phyloP scores from a whole-genome alignment of 2,113 vertebrate species.

The Apodemus sylvaticus region DNA sequence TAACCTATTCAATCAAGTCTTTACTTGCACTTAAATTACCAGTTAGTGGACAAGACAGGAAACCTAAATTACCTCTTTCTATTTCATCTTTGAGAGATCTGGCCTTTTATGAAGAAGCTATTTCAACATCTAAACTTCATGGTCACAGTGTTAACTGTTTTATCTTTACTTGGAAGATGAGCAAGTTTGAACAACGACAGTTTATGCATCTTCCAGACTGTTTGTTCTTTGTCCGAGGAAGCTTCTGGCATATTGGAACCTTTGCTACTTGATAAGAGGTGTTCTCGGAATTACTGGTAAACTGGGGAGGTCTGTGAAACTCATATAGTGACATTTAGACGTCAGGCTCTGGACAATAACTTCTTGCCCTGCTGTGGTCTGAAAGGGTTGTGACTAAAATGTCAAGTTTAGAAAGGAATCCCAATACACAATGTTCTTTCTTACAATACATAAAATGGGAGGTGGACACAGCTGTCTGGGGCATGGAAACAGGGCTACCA shows the following conservation, averaged over 20 bases:
- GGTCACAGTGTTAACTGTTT: not conserved
- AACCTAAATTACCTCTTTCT: not conserved
- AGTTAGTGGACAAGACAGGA: not conserved
- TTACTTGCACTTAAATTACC: not conserved
- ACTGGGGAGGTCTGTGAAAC: not conserved
- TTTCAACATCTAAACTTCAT: not conserved
- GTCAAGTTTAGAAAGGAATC: constrained; percentile 1
- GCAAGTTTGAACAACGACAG: not conserved
- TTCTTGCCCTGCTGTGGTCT: constrained; percentile 1
- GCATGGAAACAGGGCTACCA: not conserved
- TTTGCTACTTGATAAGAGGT: not conserved
- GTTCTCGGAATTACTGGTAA: not conserved
- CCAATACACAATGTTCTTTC: not conserved
- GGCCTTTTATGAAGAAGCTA: not conserved
- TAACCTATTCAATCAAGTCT: not conserved
- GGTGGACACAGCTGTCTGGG: not conserved
- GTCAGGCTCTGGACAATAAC: not conserved
- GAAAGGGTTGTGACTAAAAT: not conserved
- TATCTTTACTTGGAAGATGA: not conserved
- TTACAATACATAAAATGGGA: not conserved
- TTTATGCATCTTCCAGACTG: not conserved
- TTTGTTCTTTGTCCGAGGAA: not conserved
- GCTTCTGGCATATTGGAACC: not conserved
- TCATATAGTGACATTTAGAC: constrained; percentile 18
- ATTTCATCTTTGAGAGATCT: not conserved